Evolutionary conservation across 2,888 invertebrate species (phyloP), one percentile per base, ranked within the genome.

Genomic region (Drymonia ruficornis): DNA sequence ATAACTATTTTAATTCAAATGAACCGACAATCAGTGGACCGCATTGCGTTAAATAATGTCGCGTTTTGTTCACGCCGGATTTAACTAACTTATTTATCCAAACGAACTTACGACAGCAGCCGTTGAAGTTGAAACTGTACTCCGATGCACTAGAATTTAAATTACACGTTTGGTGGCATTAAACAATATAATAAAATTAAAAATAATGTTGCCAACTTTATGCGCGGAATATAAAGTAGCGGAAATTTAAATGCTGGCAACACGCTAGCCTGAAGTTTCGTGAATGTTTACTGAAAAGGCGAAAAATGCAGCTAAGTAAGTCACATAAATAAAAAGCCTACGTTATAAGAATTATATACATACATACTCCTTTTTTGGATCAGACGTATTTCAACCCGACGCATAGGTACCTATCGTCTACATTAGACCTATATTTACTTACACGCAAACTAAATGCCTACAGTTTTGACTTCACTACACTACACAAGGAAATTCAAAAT

Each of bases 1-100:
- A 36, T 49, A 28, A 52, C 18, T 49, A 53, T 53, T 59, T 56
- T 42, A 67, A 65, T 67, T 55, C 52, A 63, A 65, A 67, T 67
- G 65, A 65, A 51, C 47, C 38, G 43, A 13, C 47, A 56, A 53
- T 56, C 52, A 48, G 47, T 45, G 50, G 52, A 49, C 29, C 36
- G 40, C 43, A 36, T 47, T 28, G 52, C 50, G 52, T 57, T 48
- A 48, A 65, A 68, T 53, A 55, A 55, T 53, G 50, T 65, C 68
- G 61, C 55, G 55, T 50, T 46, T 50, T 36, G 19, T 63, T 52
- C 65, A 65, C 55, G 56, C 55, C 55, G 54, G 65, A 50, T 61
- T 50, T 68, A 45, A 53, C 45, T 53, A 61, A 49, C 54, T 67
- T 65, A 64, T 52, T 67, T 52, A 63, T 63, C 50, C 55, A 67